A percentile compares a stretch with the other conserved stretches of the same genome.
Evolutionary conservation across 64 coral and sea anemone species (phyloP).

Genomic region (Porites australiensis): DNA sequence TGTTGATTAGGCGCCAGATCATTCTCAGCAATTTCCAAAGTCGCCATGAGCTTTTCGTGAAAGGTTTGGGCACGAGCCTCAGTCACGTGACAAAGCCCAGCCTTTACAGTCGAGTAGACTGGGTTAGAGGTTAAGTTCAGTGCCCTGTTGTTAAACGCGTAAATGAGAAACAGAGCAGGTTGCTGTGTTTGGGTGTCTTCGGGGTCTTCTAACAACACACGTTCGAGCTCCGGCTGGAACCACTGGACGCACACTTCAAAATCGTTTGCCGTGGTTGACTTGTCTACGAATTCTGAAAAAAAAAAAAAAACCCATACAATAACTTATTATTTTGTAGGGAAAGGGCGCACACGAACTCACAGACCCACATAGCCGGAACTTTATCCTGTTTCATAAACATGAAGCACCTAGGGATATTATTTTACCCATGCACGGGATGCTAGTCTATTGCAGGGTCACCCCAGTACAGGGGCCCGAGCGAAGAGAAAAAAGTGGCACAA

Average conservation of each 20-base stretch:
- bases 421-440: too few relatives aligned
- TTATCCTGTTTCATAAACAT: too few relatives aligned
- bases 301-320: neutral
- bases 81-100: slow-evolving; percentile 63
- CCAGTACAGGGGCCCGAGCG: too few relatives aligned
- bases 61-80: slow-evolving; percentile 61
- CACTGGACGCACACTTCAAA: slow-evolving; percentile 86
- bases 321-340: neutral
- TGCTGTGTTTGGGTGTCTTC: neutral
- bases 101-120: slow-evolving; percentile 29
- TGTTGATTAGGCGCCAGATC: slow-evolving; percentile 53
- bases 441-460: too few relatives aligned
- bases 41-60: slow-evolving; percentile 81
- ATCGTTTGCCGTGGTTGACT: slow-evolving; percentile 57
- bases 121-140: slow-evolving; percentile 36
- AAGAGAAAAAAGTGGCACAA: too few relatives aligned
- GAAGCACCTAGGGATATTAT: too few relatives aligned
- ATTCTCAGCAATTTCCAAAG: slow-evolving; percentile 77
- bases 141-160: slow-evolving; percentile 78
- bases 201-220: neutral
- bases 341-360: too few relatives aligned
- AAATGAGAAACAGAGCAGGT: slow-evolving; percentile 29
- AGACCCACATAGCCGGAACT: too few relatives aligned
- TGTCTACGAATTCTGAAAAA: slow-evolving; percentile 26
- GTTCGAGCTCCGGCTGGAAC: slow-evolving; percentile 48